Evolutionary conservation across 2,797 vertebrate species (phyloP), one percentile per base, ranked within the genome.

Genomic region (Acrossocheilus fasciatus): DNA sequence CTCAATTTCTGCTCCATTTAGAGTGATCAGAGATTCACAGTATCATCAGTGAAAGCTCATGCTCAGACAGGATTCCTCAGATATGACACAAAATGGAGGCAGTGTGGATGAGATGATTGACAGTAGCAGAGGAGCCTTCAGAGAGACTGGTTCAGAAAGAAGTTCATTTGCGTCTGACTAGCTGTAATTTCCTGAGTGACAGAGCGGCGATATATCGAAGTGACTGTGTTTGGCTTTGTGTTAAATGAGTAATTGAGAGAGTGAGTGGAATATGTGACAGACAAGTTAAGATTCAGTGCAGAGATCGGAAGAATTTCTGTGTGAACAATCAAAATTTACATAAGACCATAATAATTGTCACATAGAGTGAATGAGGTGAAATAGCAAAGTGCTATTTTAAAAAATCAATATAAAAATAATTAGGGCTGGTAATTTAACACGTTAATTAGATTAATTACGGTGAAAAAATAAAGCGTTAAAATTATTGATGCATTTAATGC

Each of bases 111-210:
- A 41, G 14, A 57, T 83, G 83, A 87, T 73, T 86, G 83, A 73
- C 76, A 54, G 70, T 70, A 45, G 72, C 73, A 36, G 36, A 79
- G 39, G 50, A 75, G 34, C 57, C 64, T 74, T 74, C 5, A 80
- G 59, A 82, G 78, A 50, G 64, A 47, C 47, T 76, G 72, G 17
- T 88, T 74, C 43, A 47, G 50, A 80, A 68, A 73, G 8, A 50
- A 81, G 54, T 78, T 84, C 70, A 87, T 84, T 87, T 89, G 68
- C 47, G 30, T 87, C 64, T 84, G 47, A 78, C 39, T 87, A 18
- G 76, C 20, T 82, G 86, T 83, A 77, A 84, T 73, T 57, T 82
- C 57, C 64, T 69, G 77, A 89, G 52, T 70, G 41, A 78, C 72
- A 73, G 74, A 54, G 34, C 43, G 43, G 43, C 0, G 9, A 45